Base-by-base conservation (phyloP, 2,888 invertebrate species). In the Campopleginae sp. region DNA sequence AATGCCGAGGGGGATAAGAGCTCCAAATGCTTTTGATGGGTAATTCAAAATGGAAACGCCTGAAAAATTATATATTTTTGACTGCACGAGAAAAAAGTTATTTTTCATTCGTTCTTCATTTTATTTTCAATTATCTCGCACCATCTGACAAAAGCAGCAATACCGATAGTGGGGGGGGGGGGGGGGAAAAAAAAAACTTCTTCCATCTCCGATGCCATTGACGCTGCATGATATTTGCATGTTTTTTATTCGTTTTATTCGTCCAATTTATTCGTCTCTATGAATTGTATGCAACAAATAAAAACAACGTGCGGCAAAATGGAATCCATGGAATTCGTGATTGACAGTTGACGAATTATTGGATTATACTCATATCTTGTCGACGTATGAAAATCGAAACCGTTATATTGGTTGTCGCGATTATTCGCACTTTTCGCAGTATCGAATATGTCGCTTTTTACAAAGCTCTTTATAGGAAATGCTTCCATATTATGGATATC, bases 61-160 rank as follows among this genome's bases (percentile, higher is more conserved):
- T 63, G 61, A 68, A 81, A 81, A 78, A 71, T 81, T 79, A 79
- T 85, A 81, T 85, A 48, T 77, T 70, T 78, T 38, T 38, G 4
- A 14, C 65, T 76, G 48, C 74, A 44, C 70, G 63, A 70, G 44
- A 71, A 74, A 77, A 80, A 48, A 61, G 75, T 46, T 65, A 42
- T 51, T 38, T 38, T 38, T 38, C 38, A 38, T 38, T 38, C 38
- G 44, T 14, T 46, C 48, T 46, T 12, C 8, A n/a, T n/a, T 44
- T 38, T 44, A 48, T 54, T 19, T 31, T 17, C 75, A 72, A 72
- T 72, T 72, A 84, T 80, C 76, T 71, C 19, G 63, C 71, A 42
- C 27, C 46, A 48, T 46, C 19, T 19, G 44, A 65, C 31, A 72
- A 12, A 31, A 17, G 4, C 66, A 54, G n/a, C 48, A 48, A 65